Conservation (phyloP, 2,797 vertebrate species). For the Pipistrellus kuhlii region DNA sequence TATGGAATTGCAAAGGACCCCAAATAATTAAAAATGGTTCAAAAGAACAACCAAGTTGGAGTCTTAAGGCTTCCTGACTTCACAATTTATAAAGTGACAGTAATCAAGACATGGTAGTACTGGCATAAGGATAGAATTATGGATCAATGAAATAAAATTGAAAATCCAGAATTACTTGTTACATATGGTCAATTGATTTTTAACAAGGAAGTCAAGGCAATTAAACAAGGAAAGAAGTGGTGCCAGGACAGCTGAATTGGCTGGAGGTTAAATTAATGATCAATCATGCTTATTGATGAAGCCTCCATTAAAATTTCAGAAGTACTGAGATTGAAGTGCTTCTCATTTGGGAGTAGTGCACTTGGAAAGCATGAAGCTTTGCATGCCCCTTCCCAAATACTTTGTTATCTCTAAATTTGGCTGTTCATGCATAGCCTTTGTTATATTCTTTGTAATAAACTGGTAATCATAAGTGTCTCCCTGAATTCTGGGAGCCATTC, state of each 20-base stretch:
- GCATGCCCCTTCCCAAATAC: background rate
- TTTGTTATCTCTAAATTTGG: background rate
- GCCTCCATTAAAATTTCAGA: background rate
- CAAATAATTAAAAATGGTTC: background rate
- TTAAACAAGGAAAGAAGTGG: background rate
- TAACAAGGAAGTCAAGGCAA: background rate
- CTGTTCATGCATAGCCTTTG: background rate
- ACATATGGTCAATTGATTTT: background rate
- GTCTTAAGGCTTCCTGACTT: background rate
- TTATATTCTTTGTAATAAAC: background rate
- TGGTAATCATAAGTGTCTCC: background rate
- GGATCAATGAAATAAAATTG: background rate
- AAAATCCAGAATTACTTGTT: background rate
- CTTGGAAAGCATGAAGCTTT: background rate
- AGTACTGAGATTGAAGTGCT: background rate
- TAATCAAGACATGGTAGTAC: background rate
- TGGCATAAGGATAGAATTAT: background rate
- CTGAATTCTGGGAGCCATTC: background rate
- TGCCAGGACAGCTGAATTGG: background rate
- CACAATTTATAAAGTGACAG: background rate
- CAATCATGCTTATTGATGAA: background rate
- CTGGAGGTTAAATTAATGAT: background rate
- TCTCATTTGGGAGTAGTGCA: background rate
- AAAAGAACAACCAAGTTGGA: background rate
- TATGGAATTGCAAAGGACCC: background rate